A percentile compares a stretch with the other conserved stretches of the same genome.
Evolutionary conservation across 1,140 invertebrate species (phyloP).

Genomic region (Drosophila tropicalis): DNA sequence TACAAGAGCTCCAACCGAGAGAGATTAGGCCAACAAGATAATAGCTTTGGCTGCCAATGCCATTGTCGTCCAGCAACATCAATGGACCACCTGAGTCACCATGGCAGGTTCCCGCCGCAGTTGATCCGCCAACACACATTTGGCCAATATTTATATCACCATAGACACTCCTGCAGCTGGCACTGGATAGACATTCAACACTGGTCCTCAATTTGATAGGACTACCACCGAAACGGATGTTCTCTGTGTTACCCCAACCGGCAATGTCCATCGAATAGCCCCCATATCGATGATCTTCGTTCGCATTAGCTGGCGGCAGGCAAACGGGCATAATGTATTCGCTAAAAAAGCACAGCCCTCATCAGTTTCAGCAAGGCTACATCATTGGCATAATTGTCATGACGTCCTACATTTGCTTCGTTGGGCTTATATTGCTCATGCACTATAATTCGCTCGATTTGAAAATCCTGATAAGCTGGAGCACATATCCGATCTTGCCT

Average conservation of each 20-base stretch:
- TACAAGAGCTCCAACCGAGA: constrained; percentile 32
- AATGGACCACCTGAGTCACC: constrained; percentile 61
- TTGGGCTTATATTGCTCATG: constrained; percentile 39
- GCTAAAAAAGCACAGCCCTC: constrained; percentile 21
- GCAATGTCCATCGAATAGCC: constrained; percentile 50
- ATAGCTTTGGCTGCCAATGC: constrained; percentile 11
- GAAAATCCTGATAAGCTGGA: constrained; percentile 31
- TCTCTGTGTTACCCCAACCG: constrained; percentile 56
- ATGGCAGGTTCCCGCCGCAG: constrained; percentile 20
- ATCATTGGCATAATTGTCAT: constrained; percentile 26
- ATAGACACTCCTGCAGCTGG: constrained; percentile 21
- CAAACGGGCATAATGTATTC: constrained; percentile 51
- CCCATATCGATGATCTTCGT: constrained; percentile 24
- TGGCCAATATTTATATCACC: constrained; percentile 25
- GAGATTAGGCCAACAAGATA: constrained; percentile 46
- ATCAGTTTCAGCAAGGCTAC: constrained; percentile 47
- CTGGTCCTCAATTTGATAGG: constrained; percentile 43
- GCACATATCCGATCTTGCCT: constrained; percentile 19
- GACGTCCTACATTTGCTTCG: neutral
- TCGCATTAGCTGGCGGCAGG: constrained; percentile 22
- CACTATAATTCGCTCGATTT: constrained; percentile 32
- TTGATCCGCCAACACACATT: constrained; percentile 49
- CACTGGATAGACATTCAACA: constrained; percentile 19
- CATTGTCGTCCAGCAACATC: constrained; percentile 33
- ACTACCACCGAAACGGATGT: constrained; percentile 13